Base-by-base conservation (phyloP, 2,888 invertebrate species). In the Clistopyga incitator region DNA sequence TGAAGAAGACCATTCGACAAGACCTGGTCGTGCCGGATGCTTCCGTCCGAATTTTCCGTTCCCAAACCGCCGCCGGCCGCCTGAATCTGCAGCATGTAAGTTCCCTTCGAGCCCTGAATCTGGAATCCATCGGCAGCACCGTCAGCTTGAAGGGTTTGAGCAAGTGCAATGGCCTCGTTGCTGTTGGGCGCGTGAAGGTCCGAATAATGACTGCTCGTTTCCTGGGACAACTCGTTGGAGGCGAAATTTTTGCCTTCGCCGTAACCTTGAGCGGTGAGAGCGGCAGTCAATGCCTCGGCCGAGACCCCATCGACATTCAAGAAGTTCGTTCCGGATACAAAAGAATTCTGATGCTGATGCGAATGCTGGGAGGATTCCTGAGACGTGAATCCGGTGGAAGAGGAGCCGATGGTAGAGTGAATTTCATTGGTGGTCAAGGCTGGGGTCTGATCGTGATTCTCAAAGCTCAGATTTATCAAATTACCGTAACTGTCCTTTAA, bases 1-100 rank as follows among this genome's bases (percentile, higher is more conserved):
- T 97, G 97, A 1, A 97, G 92, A 0, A 98, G 94, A 1, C 96
- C 97, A 90, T 97, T 96, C 0, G 97, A 97, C 0, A 97, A 92
- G 0, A 97, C 94, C 91, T 97, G 96, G 15, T 96, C 96, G 88
- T 97, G 97, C 13, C 94, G 93, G 71, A 97, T 95, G 25, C 90
- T 94, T 86, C 94, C 94, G 10, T 94, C 93, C 4, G 93, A 93
- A 23, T 93, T 92, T 84, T 94, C 94, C 0, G 94, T 94, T 86
- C 91, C 94, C 0, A 92, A 89, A 89, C 93, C 90, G 13, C 94
- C 95, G 86, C 96, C 95, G 0, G 96, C 95, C 0, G 96, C 94
- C 89, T 97, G 97, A 68, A 97, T 97, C 91, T 97, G 97, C 15
- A 97, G 93, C 0, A 96, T 96, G 90, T 97, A 97, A 3, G 95